Base-by-base conservation (phyloP, 2,797 vertebrate genomes). In the Chromobotia macracanthus region DNA sequence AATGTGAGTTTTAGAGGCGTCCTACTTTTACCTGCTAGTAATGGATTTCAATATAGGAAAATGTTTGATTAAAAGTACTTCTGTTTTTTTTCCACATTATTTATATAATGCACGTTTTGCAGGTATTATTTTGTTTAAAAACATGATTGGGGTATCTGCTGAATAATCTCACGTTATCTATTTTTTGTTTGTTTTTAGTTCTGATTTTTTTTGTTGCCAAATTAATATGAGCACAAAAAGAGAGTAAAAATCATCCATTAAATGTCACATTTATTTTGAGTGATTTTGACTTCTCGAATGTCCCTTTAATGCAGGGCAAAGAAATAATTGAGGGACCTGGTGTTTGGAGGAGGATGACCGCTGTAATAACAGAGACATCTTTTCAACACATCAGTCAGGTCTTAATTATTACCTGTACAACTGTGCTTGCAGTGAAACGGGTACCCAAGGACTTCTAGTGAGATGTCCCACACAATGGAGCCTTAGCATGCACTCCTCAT, bases 351-450 rank as follows among this genome's bases (percentile, higher is more conserved):
- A 75, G 35, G 68, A 71, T 38, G 31, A 41, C 50, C 58, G 41
- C 64, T 68, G 73, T 75, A 84, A 80, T 84, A 84, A 84, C 83
- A 84, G 25, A 85, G 60, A 80, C 81, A 50, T 81, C 69, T 83
- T 80, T 81, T 77, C 63, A 44, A 64, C 60, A 80, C 53, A 77
- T 83, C 83, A 82, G 73, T 79, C 66, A 31, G 16, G 61, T 83
- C 85, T 86, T 85, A 85, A 88, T 85, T 86, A 87, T 87, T 76
- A 88, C 66, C 77, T 84, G 81, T 82, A 55, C 70, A 63, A 65
- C 51, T 81, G 77, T 55, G 44, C 41, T 58, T 16, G 44, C 38
- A 69, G 67, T 38, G 75, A 79, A 77, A 82, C 38, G 53, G 38
- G 60, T 70, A 80, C 41, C 16, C 46, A 55, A 78, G 72, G 73